Evolutionary conservation across 2,797 vertebrate genomes (phyloP), one percentile per base, ranked within the genome.

Genomic region (Aeoliscus strigatus): DNA sequence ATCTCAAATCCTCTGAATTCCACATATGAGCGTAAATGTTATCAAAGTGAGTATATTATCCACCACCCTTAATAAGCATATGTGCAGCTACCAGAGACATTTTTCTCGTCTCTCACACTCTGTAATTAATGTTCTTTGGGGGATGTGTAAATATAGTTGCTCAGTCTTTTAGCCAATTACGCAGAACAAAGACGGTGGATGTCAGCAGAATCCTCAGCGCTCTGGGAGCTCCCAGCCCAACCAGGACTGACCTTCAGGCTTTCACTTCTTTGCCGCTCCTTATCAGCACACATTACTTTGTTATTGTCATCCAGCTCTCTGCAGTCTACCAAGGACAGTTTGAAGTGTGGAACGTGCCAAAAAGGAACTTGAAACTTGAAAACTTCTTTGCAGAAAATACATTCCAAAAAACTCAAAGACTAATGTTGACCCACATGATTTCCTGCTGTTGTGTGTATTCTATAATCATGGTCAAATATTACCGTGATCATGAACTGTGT

Each of bases 161-260:
- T 82, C 74, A 55, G 81, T 85, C 80, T 84, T 83, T 81, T 83
- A 85, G 79, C 81, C 84, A 86, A 84, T 84, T 85, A 86, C 66
- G 45, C 73, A 77, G 81, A 84, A 84, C 82, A 85, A 84, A 85
- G 82, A 83, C 51, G 67, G 78, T 44, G 72, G 79, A 82, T 84
- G 82, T 86, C 84, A 85, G 82, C 84, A 85, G 70, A 86, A 83
- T 82, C 66, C 65, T 76, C 62, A 4, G 72, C 45, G 74, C 81
- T 80, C 71, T 56, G 84, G 84, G 82, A 83, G 72, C 78, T 78
- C 73, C 75, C 68, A 69, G 75, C 73, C 66, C 75, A 77, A 77
- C 73, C 72, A 72, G 71, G 51, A 58, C 70, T 82, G 82, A 86
- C 82, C 84, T 84, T 86, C 82, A 81, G 70, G 63, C 72, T 72